phyloP scores from a whole-genome alignment of 1,140 invertebrate genomes.

The Stegodyphus mimosarum region DNA sequence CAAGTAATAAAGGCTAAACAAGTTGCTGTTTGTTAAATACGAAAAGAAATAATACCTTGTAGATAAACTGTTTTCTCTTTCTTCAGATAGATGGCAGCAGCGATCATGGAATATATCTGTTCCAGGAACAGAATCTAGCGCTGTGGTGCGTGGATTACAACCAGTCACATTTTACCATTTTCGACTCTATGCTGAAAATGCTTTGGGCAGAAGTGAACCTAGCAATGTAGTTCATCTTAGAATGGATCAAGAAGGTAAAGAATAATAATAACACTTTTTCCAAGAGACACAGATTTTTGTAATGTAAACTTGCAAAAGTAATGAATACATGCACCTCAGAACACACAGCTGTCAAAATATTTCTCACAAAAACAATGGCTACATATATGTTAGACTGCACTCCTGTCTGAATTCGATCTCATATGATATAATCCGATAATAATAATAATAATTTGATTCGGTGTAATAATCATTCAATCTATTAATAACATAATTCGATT shows the following conservation, averaged over 20 bases:
- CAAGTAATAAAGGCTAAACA: neutral
- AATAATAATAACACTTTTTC: neutral
- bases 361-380: too few species aligned
- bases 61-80: constrained; percentile 2
- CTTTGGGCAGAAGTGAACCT: constrained; percentile 78
- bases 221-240: constrained; percentile 84
- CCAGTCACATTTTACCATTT: constrained; percentile 95
- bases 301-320: too few species aligned
- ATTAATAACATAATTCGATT: too few species aligned
- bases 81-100: constrained; percentile 57
- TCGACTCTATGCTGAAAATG: constrained; percentile 87
- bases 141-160: constrained; percentile 81
- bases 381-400: too few species aligned
- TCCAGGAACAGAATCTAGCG: constrained; percentile 81
- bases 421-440: too few species aligned
- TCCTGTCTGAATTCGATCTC: too few species aligned
- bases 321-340: too few species aligned
- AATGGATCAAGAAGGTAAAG: constrained; percentile 80
- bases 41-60: too few species aligned
- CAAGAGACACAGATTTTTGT: neutral
- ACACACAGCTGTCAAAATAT: too few species aligned
- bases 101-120: constrained; percentile 66
- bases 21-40: neutral
- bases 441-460: too few species aligned
- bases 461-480: too few species aligned